Evolutionary conservation across 2,888 invertebrate species (phyloP).

Genomic region (Heliconius aoede): DNA sequence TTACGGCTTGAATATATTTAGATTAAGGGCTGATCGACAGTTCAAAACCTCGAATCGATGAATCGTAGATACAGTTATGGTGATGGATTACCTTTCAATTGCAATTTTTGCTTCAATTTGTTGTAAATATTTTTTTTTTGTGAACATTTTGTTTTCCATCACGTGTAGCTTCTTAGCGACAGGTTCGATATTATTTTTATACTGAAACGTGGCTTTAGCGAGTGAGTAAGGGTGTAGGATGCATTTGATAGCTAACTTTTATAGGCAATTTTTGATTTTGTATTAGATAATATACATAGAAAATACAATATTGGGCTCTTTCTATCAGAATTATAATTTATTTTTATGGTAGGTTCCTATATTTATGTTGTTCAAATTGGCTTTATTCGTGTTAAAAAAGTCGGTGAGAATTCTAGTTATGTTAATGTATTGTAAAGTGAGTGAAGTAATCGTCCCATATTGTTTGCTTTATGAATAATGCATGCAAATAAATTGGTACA

Average conservation of each 20-base stretch:
- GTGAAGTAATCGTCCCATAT: conserved; percentile 15
- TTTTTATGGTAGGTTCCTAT: conserved; percentile 18
- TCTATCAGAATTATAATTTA: conserved; percentile 26
- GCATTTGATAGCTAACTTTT: conserved; percentile 18
- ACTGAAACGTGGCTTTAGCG: conserved; percentile 27
- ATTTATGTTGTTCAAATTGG: conserved; percentile 26
- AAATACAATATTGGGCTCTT: conserved; percentile 27
- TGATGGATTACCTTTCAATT: conserved; percentile 26
- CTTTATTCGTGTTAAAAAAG: conserved; percentile 38
- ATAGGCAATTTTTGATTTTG: conserved; percentile 21
- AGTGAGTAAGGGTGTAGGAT: conserved; percentile 15
- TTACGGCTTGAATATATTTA: not conserved
- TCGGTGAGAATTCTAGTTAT: conserved; percentile 36
- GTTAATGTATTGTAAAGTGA: conserved; percentile 28
- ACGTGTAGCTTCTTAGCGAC: conserved; percentile 25
- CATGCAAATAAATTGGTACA: not conserved
- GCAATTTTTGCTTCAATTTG: conserved; percentile 24
- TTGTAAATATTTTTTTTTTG: conserved; percentile 21
- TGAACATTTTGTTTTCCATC: conserved; percentile 16
- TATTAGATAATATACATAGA: conserved; percentile 24
- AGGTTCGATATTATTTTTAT: conserved; percentile 27
- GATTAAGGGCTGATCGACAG: conserved; percentile 21
- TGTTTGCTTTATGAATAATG: not conserved
- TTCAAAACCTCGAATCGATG: conserved; percentile 30
- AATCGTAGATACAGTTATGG: conserved; percentile 12